phyloP scores from a whole-genome alignment of 2,797 vertebrate species.

The Poeciliopsis gracilis region DNA sequence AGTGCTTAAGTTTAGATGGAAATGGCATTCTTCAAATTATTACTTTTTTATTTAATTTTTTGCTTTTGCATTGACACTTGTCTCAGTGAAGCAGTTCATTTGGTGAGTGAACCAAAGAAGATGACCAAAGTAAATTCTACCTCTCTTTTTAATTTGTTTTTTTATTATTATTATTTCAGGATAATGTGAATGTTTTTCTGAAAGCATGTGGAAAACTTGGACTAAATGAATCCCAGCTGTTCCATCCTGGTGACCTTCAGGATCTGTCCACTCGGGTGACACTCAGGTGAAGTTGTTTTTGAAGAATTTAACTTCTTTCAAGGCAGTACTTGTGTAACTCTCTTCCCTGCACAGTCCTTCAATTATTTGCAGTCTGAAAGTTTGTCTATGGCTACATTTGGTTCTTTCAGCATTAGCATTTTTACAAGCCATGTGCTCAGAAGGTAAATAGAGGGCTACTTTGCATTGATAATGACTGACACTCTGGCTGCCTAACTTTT shows the following conservation, averaged over 20 bases:
- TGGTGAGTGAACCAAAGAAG: not conserved
- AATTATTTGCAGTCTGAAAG: not conserved
- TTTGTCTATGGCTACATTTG: not conserved
- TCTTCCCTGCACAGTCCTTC: not conserved
- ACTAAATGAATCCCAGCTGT: slow-evolving; percentile 87
- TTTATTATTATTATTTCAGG: slow-evolving; percentile 71
- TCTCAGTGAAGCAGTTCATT: not conserved
- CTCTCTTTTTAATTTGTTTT: not conserved
- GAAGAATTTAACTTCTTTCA: not conserved
- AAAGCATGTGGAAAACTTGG: slow-evolving; percentile 90
- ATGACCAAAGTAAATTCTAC: too few relatives aligned
- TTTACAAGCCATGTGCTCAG: slow-evolving; percentile 3
- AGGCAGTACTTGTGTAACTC: not conserved
- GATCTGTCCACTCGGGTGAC: slow-evolving; percentile 93
- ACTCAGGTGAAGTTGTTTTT: slow-evolving; percentile 85
- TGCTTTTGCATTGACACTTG: not conserved
- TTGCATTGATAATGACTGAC: slow-evolving; percentile 55
- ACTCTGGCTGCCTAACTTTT: slow-evolving; percentile 28
- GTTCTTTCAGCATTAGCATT: not conserved
- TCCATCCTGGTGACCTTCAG: slow-evolving; percentile 95
- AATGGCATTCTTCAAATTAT: not conserved
- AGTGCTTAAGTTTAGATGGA: not conserved
- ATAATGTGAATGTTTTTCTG: slow-evolving; percentile 95
- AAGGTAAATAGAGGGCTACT: slow-evolving; percentile 36
- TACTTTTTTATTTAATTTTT: too few relatives aligned